These are phyloP conservation scores for Rhombomys opimus DNA, from an alignment of 2,113 vertebrate species.

Conservation along the genomic window DNA sequence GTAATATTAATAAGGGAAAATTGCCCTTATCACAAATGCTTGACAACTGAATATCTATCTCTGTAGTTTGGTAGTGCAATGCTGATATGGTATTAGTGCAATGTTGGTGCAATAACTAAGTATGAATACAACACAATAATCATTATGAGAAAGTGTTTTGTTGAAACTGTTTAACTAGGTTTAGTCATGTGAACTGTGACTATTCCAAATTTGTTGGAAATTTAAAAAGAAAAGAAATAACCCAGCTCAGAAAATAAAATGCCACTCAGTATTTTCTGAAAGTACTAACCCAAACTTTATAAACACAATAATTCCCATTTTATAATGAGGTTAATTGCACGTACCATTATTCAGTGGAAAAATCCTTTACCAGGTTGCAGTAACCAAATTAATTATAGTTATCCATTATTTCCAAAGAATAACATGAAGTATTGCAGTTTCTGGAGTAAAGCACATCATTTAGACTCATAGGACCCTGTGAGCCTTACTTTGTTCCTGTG, in stretches of 20 bases:
- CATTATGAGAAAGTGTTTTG: neutral
- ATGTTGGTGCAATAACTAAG: neutral
- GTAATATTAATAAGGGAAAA: neutral
- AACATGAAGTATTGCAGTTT: neutral
- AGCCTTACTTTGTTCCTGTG: neutral
- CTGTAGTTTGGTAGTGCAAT: neutral
- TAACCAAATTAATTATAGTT: neutral
- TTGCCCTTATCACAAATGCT: neutral
- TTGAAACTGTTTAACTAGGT: neutral
- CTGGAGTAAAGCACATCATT: neutral
- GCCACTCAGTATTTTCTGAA: neutral
- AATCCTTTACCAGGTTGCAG: neutral
- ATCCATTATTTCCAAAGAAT: neutral
- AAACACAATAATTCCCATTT: neutral
- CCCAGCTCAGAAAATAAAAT: rapidly evolving
- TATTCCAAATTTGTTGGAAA: neutral
- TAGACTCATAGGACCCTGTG: neutral
- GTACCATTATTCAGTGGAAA: neutral
- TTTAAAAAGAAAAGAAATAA: neutral
- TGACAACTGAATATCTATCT: neutral
- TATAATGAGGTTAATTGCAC: neutral
- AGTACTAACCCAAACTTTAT: neutral
- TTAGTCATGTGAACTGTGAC: neutral
- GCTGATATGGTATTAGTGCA: neutral
- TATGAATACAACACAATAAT: neutral